Evolutionary conservation across 2,888 invertebrate genomes (phyloP).

Genomic region (Clostera curtula): DNA sequence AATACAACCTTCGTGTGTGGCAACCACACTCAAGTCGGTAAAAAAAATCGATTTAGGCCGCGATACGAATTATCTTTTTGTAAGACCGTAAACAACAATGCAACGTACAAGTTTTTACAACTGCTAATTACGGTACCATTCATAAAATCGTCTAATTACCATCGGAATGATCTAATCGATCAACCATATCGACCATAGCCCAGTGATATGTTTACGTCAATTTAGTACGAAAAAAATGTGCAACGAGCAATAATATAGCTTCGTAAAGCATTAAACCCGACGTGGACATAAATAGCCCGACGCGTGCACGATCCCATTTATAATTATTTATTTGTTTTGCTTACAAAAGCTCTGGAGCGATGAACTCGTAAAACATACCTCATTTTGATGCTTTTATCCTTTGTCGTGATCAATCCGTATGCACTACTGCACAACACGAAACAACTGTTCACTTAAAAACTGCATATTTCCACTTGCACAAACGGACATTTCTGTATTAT

Average conservation of each 20-base stretch:
- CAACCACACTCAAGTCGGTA: conserved; percentile 13
- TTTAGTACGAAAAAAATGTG: conserved; percentile 36
- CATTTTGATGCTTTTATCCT: conserved; percentile 66
- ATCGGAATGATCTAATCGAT: conserved; percentile 60
- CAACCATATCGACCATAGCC: conserved; percentile 41
- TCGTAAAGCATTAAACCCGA: conserved; percentile 43
- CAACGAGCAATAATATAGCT: conserved; percentile 38
- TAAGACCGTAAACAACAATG: conserved; percentile 12
- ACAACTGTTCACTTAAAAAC: conserved; percentile 69
- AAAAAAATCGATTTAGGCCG: conserved; percentile 25
- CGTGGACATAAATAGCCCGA: conserved; percentile 52
- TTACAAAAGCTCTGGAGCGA: conserved; percentile 60
- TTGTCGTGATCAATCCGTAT: conserved; percentile 66
- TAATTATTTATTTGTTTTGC: conserved; percentile 71
- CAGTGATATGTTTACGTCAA: conserved; percentile 55
- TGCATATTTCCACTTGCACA: conserved; percentile 64
- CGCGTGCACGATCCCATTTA: conserved; percentile 39
- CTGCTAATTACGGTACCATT: conserved; percentile 48
- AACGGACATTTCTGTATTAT: conserved; percentile 54
- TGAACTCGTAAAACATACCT: conserved; percentile 62
- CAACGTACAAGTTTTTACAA: conserved; percentile 25
- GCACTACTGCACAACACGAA: conserved; percentile 68
- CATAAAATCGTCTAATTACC: conserved; percentile 57
- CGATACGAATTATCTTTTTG: conserved; percentile 13
- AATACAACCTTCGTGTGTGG: conserved; percentile 22